phyloP scores from a whole-genome alignment of 53 echinoderm and acorn worm genomes.

The Echinarachnius parma region DNA sequence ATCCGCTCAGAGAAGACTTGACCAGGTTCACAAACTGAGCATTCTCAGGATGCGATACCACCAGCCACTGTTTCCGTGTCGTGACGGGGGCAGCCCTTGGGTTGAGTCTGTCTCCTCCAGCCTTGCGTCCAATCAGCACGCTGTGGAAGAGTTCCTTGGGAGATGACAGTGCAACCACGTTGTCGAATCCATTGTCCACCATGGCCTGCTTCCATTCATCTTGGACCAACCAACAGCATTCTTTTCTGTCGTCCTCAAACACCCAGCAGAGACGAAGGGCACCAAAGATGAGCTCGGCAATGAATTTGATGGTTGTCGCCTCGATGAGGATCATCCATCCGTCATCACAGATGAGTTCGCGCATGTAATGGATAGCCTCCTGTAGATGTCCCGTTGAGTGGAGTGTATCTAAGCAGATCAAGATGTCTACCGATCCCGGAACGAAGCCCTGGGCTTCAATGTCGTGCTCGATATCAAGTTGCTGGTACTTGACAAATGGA shows the following conservation, averaged over 20 bases:
- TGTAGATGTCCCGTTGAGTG: constrained; percentile 75
- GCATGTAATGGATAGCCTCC: constrained; percentile 58
- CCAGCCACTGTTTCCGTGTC: constrained; percentile 36
- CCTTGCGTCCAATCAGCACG: constrained; percentile 80
- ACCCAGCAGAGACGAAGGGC: constrained; percentile 82
- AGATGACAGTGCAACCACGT: constrained; percentile 70
- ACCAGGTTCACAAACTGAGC: constrained; percentile 32
- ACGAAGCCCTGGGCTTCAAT: constrained; percentile 78
- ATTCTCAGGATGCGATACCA: constrained; percentile 42
- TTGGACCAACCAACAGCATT: constrained; percentile 78
- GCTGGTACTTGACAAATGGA: constrained; percentile 79
- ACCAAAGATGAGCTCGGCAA: constrained; percentile 87
- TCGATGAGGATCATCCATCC: constrained; percentile 75
- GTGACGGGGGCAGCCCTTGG: constrained; percentile 34
- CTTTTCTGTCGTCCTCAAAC: constrained; percentile 73
- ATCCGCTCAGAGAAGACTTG: constrained; percentile 27
- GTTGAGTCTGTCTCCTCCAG: constrained; percentile 33
- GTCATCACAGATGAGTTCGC: constrained; percentile 67
- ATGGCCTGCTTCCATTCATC: constrained; percentile 59
- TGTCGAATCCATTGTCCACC: constrained; percentile 57
- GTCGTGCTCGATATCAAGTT: constrained; percentile 81
- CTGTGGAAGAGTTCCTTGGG: constrained; percentile 87
- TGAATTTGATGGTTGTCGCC: constrained; percentile 64
- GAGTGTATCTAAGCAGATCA: constrained; percentile 81
- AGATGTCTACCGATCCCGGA: constrained; percentile 73